Percentiles rank a stretch among this genome's conserved stretches.
Conservation (phyloP, 1,140 invertebrate genomes). For the Apis florea region DNA sequence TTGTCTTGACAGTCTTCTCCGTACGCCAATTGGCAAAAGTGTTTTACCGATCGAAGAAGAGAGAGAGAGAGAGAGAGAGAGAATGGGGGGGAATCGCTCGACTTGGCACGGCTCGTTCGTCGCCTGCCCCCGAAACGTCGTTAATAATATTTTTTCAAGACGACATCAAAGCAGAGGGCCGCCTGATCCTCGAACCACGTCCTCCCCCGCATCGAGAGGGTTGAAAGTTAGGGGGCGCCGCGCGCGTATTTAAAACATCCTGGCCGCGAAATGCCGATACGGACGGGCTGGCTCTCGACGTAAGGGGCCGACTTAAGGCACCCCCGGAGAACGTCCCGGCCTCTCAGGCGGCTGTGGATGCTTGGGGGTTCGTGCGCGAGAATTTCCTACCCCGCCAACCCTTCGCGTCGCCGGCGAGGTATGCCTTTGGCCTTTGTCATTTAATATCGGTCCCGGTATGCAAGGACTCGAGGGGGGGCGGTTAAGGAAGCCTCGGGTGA, state of each 20-base stretch:
- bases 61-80: background rate
- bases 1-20: too few relatives aligned
- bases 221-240: conserved; percentile 39
- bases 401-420: conserved; percentile 71
- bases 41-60: background rate
- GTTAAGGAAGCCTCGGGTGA: conserved; percentile 78
- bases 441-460: conserved; percentile 80
- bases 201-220: conserved; percentile 52
- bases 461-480: conserved; percentile 65
- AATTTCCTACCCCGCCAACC: conserved; percentile 74
- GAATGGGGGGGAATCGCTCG: background rate
- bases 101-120: conserved; percentile 8
- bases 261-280: conserved; percentile 78
- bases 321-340: conserved; percentile 46
- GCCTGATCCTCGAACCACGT: conserved; percentile 45
- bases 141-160: conserved; percentile 42
- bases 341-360: conserved; percentile 68
- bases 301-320: conserved; percentile 62
- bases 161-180: conserved; percentile 72
- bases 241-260: conserved; percentile 77
- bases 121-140: conserved; percentile 4
- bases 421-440: conserved; percentile 81
- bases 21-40: conserved; percentile 2
- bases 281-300: conserved; percentile 57
- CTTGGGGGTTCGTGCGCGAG: conserved; percentile 75